A percentile compares a stretch with the other conserved stretches of the same genome.
Evolutionary conservation across 2,797 vertebrate species (phyloP).

Genomic region (Eidolon dupreanum): DNA sequence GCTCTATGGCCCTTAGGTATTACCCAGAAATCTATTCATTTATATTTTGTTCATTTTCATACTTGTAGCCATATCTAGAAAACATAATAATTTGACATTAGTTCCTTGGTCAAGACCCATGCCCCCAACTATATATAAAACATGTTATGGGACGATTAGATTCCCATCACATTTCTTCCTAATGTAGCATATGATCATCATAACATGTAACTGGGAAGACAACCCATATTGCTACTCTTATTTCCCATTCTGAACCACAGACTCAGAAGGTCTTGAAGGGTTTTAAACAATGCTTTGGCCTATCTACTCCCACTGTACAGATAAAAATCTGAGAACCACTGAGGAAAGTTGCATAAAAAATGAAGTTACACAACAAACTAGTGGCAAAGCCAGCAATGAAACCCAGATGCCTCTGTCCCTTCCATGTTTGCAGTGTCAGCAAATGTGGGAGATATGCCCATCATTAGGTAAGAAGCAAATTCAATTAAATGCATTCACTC

Average conservation of each 20-base stretch:
- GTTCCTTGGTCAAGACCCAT: conserved; percentile 14
- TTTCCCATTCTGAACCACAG: conserved; percentile 44
- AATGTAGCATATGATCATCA: not conserved
- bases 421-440: not conserved
- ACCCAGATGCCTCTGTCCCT: conserved; percentile 26
- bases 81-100: conserved; percentile 23
- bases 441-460: conserved; percentile 32
- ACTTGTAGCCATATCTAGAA: conserved; percentile 32
- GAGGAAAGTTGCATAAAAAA: conserved; percentile 7
- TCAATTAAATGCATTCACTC: conserved; percentile 26
- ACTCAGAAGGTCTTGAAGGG: not conserved
- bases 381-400: not conserved
- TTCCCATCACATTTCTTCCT: not conserved
- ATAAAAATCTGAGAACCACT: conserved; percentile 15
- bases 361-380: conserved; percentile 32
- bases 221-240: not conserved
- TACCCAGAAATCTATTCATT: not conserved
- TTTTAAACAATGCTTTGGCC: not conserved
- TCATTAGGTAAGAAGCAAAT: conserved; percentile 42
- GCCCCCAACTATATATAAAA: not conserved
- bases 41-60: not conserved
- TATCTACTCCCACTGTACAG: not conserved
- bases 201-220: not conserved
- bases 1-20: not conserved
- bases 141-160: not conserved